Evolutionary conservation across 2,888 invertebrate genomes (phyloP), one percentile per base, ranked within the genome.

Genomic region (Corbicula japonica): DNA sequence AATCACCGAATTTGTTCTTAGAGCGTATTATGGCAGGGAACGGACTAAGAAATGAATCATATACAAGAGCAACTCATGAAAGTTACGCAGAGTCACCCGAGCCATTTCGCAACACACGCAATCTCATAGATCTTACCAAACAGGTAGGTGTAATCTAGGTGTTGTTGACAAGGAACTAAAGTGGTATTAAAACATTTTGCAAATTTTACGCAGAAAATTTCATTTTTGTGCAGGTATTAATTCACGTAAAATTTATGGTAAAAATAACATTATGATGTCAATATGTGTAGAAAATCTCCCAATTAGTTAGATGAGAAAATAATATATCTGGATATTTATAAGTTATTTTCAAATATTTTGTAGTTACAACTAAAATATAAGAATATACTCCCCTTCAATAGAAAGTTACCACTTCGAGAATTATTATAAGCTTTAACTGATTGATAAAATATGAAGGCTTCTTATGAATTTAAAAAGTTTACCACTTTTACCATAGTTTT

Each of bases 31-130:
- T 82, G 66, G 73, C 81, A 10, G 82, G 75, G 38, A 81, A 83
- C 54, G 86, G 86, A 63, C 92, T 98, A 74, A 95, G 98, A 75
- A 98, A 98, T 91, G 98, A 98, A 92, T 98, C 98, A 91, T 98
- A 98, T 91, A 98, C 97, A 28, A 86, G 94, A 94, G 95, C 95
- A 28, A 95, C 95, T 2, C 95, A 95, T 88, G 95, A 95, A 84
- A 95, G 90, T 76, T 85, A 89, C 34, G 85, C 86, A 18, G 87
- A 88, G 23, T 82, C 83, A 61, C 86, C 83, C 2, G 83, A 72
- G 12, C 76, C 56, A 21, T 38, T 12, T 21, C 38, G 52, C 50
- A 62, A 3, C 26, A 68, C 32, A 48, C 62, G 38, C 10, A 72
- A 76, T 70, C 48, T 77, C 60, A 63, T 80, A 21, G 74, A 74